Conservation (phyloP, 2,113 vertebrate species). For the Antigone vipio region DNA sequence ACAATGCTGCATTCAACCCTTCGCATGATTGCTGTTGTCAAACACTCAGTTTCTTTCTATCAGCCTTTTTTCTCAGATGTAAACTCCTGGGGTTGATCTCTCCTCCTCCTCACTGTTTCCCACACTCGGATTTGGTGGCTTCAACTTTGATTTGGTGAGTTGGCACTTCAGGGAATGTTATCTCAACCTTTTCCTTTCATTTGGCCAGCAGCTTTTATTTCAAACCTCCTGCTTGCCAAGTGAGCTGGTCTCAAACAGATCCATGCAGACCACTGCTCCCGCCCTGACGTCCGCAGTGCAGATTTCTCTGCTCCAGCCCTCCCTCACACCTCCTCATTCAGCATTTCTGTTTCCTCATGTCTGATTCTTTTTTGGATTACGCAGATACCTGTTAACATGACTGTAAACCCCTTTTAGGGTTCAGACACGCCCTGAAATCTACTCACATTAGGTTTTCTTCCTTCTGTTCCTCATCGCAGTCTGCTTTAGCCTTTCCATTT, state of each 20-base stretch:
- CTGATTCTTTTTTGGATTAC: neutral
- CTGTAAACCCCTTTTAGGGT: neutral
- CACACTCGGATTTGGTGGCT: neutral
- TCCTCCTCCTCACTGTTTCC: conserved; percentile 11
- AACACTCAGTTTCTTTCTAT: conserved; percentile 10
- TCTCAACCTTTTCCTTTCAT: conserved; percentile 27
- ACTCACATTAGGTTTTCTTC: neutral
- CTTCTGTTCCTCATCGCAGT: neutral
- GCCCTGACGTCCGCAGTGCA: neutral
- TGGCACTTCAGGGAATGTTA: neutral
- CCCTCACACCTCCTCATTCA: neutral
- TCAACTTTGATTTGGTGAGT: neutral
- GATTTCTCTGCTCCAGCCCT: neutral
- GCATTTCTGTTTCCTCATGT: neutral
- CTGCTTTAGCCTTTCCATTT: neutral
- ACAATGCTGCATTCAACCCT: conserved; percentile 29
- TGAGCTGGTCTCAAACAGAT: neutral
- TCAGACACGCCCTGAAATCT: neutral
- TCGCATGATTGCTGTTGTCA: conserved; percentile 1
- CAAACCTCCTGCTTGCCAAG: neutral
- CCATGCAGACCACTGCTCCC: neutral
- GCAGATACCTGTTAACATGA: neutral
- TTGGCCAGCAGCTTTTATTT: neutral
- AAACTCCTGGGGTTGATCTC: conserved; percentile 38
- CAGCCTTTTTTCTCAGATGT: conserved; percentile 4